Evolutionary conservation across 1,140 invertebrate species (phyloP), one percentile per base, ranked within the genome.

Genomic region (Acromyrmex heyeri): DNA sequence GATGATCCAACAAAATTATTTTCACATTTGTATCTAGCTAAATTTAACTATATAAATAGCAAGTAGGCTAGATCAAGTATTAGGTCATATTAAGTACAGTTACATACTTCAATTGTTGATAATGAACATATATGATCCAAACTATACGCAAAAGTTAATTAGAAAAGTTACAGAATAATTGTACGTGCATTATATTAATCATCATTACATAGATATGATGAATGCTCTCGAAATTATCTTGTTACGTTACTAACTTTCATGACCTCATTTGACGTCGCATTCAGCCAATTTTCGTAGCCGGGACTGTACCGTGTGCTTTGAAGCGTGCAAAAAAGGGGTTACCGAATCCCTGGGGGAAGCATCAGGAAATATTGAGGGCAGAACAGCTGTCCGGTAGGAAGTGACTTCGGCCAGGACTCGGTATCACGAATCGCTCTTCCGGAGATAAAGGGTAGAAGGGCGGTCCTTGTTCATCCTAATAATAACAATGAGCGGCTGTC

Each of bases 341-440:
- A 55, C 73, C 62, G 59, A 79, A 75, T 59, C 67, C 67, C 44
- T 30, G 48, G 65, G 34, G 67, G 50, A 70, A 85, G 53, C 27
- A 70, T 62, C 27, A 72, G 62, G 57, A 81, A 81, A 73, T 2
- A 57, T 27, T 30, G 30, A 24, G 57, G 67, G 57, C 61, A 62
- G 57, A 72, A 75, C 89, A 90, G 89, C 89, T 90, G 89, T 90
- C 82, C 82, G 89, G 82, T 90, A 90, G 88, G 89, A 90, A 90
- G 82, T 90, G 89, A 90, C 89, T 90, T 73, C 55, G 16, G 50
- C 64, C 57, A 67, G 16, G 53, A 34, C 44, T 62, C 65, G 73
- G 21, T 78, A 78, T 86, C 83, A 59, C 64, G 48, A 67, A 76
- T 53, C 44, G 48, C 30, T 81, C 76, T 90, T 90, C 79, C 86